A percentile compares a stretch with the other conserved stretches of the same genome.
Conservation (phyloP, 2,888 invertebrate species). For the Tetranychus truncatus region DNA sequence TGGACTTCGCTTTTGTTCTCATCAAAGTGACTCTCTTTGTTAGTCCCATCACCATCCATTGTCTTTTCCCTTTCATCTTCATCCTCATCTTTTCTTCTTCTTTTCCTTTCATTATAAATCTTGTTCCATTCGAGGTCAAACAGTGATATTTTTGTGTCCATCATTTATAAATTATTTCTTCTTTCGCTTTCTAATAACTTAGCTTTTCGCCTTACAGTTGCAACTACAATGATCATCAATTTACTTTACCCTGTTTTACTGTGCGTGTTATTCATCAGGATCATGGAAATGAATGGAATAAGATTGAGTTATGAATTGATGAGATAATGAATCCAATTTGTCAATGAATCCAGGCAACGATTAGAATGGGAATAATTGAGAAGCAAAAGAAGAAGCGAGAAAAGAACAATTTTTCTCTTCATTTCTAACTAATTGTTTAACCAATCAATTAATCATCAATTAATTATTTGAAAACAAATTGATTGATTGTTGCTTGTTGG, state of each 20-base stretch:
- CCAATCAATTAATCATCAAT: too few species aligned
- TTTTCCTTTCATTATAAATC: not conserved
- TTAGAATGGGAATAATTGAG: too few species aligned
- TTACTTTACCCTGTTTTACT: not conserved
- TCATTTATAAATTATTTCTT: conserved; percentile 1
- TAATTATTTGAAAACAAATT: too few species aligned
- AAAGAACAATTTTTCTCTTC: too few species aligned
- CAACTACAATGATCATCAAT: not conserved
- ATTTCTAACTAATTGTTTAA: too few species aligned
- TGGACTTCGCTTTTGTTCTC: too few species aligned
- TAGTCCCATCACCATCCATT: not conserved
- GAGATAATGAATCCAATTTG: too few species aligned
- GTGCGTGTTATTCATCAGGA: not conserved
- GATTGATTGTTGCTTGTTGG: too few species aligned
- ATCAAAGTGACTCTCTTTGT: not conserved
- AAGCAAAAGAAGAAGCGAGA: too few species aligned
- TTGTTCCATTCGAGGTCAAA: not conserved
- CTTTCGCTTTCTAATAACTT: not conserved
- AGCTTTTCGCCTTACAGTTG: not conserved
- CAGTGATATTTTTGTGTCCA: not conserved
- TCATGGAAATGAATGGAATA: not conserved
- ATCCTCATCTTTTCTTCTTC: not conserved
- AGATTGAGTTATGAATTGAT: not conserved
- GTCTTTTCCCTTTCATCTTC: not conserved
- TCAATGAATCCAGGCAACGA: too few species aligned